These are phyloP conservation scores for Pararge aegeria DNA, from an alignment of 1,140 invertebrate genomes.

Conservation along the genomic window DNA sequence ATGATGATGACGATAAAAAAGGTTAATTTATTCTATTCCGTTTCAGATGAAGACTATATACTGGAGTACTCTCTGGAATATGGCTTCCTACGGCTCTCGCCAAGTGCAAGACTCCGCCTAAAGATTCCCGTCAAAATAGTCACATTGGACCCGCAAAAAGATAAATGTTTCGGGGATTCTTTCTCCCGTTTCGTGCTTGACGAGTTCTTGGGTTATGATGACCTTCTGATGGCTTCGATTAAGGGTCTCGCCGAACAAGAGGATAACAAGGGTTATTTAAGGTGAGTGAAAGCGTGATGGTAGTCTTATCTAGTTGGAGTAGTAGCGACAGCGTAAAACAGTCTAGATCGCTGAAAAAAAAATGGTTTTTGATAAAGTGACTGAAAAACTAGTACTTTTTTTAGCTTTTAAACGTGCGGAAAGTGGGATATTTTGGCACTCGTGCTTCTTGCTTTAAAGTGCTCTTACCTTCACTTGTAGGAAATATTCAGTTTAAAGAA, in stretches of 20 bases:
- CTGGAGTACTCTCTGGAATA: slow-evolving; percentile 99
- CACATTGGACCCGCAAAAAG: slow-evolving; percentile 91
- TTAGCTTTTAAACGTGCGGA: too few relatives aligned
- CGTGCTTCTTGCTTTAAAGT: too few relatives aligned
- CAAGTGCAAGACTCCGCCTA: slow-evolving; percentile 89
- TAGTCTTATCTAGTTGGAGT: too few relatives aligned
- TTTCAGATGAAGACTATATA: slow-evolving; percentile 96
- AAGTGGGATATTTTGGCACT: too few relatives aligned
- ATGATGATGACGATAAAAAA: too few relatives aligned
- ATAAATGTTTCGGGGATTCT: slow-evolving; percentile 95
- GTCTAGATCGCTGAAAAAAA: too few relatives aligned
- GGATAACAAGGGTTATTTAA: slow-evolving; percentile 96
- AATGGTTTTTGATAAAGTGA: too few relatives aligned
- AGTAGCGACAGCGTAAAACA: too few relatives aligned
- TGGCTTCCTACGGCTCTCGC: slow-evolving; percentile 95
- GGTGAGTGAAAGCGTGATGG: slow-evolving; percentile 74
- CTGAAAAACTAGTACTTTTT: too few relatives aligned
- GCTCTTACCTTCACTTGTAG: too few relatives aligned
- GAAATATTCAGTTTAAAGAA: too few relatives aligned
- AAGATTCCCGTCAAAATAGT: slow-evolving; percentile 97
- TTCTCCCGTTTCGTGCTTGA: slow-evolving; percentile 95
- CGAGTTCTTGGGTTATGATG: slow-evolving; percentile 97
- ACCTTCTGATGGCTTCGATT: slow-evolving; percentile 97
- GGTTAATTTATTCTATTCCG: background rate
- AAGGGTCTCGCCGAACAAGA: slow-evolving; percentile 97